Evolutionary conservation across 1,140 invertebrate species (phyloP), one percentile per base, ranked within the genome.

Genomic region (Apis laboriosa): DNA sequence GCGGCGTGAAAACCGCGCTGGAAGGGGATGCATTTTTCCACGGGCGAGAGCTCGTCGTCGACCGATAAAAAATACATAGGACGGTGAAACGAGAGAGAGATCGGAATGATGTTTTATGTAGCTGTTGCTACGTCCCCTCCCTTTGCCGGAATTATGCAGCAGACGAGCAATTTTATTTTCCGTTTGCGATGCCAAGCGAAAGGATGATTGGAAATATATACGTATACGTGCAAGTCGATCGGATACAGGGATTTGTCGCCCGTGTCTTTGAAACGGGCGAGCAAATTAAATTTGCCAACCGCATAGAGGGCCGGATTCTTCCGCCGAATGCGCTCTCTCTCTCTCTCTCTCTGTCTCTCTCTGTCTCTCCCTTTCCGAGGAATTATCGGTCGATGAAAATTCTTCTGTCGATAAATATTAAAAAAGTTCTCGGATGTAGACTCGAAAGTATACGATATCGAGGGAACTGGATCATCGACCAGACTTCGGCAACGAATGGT

Each of bases 51-150:
- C 4, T 43, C 34, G 34, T 24, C 21, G 58, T 43, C 49, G 17
- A 1, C 43, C 58, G 49, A 73, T 80, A 73, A 81, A 76, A 81
- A 81, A 76, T 76, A 66, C 53, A 75, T 64, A 24, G 28, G 60
- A 68, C 19, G 61, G 17, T 55, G 55, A 17, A 67, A 61, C 51
- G 64, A 15, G 58, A 72, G 60, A n/a, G n/a, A n/a, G 49, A 71
- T 78, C 56, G 67, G 67, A 72, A 72, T 8, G 76, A 83, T 83
- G 67, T 83, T 83, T 83, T 83, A 83, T 72, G 81, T 64, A 78
- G 53, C 17, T 58, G 58, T 55, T 51, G 49, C 66, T 43, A 21
- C 34, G 9, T 53, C 49, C 43, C 51, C 43, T 19, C 3, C 21
- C n/a, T 12, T 34, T 34, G 34, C 34, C 34, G 55, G 53, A 77